phyloP scores from a whole-genome alignment of 2,888 invertebrate genomes.

The Trichopria drosophilae region DNA sequence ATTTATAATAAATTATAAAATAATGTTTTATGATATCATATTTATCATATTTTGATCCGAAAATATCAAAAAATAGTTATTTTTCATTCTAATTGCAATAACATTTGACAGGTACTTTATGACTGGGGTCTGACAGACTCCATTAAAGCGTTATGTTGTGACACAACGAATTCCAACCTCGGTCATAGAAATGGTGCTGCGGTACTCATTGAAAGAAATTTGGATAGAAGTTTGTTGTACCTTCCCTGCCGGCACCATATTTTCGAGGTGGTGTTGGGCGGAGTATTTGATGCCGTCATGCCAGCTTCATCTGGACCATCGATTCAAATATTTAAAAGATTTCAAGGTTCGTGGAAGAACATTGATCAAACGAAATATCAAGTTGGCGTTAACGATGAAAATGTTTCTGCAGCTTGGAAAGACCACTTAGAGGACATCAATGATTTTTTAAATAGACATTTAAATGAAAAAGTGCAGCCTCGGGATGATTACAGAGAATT shows the following conservation, averaged over 20 bases:
- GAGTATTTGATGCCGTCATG: constrained; percentile 1
- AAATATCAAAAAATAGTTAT: no score
- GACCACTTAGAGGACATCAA: constrained; percentile 13
- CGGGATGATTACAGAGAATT: constrained; percentile 38
- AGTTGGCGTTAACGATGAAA: constrained; percentile 17
- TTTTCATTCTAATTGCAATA: no score
- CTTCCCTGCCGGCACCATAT: constrained; percentile 39
- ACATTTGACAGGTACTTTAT: constrained; percentile 3
- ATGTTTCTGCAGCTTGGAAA: constrained; percentile 9
- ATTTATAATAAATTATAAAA: no score
- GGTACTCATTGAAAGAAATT: constrained; percentile 31
- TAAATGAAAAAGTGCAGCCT: constrained; percentile 27
- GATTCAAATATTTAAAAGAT: constrained; percentile 34
- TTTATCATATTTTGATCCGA: no score
- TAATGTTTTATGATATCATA: no score
- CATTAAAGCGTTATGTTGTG: constrained; percentile 29
- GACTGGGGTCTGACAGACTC: constrained; percentile 24
- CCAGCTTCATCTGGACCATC: constrained; percentile 29
- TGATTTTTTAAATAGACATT: constrained; percentile 10
- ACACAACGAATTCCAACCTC: constrained; percentile 28
- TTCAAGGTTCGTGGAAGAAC: constrained; percentile 29
- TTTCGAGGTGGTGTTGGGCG: no score
- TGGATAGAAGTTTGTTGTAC: constrained; percentile 34
- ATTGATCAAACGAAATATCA: constrained; percentile 25
- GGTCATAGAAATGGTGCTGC: constrained; percentile 35